Conservation (phyloP, 2,888 invertebrate species). For the Brachynemurus nebulosus region DNA sequence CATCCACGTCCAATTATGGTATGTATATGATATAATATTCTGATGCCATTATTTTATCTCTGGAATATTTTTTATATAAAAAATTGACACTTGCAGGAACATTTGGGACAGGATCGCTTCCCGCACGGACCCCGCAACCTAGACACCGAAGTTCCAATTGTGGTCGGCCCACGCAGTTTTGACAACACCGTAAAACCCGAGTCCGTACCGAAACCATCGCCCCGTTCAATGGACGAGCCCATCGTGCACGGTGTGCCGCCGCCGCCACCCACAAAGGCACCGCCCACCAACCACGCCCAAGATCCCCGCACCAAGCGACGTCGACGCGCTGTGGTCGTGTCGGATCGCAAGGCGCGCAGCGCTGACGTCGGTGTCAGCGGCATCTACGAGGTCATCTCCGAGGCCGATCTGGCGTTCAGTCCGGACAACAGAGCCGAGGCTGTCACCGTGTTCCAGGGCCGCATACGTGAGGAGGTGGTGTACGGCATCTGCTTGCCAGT, state of each 20-base stretch:
- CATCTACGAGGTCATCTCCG: slow-evolving; percentile 80
- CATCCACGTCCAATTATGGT: slow-evolving; percentile 13
- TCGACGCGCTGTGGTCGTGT: slow-evolving; percentile 47
- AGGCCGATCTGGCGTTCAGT: slow-evolving; percentile 81
- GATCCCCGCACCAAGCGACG: slow-evolving; percentile 34
- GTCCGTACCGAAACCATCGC: neutral
- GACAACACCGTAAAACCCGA: slow-evolving; percentile 9
- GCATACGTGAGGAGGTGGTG: slow-evolving; percentile 77
- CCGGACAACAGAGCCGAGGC: slow-evolving; percentile 67
- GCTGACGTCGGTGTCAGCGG: slow-evolving; percentile 74
- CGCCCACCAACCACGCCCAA: slow-evolving; percentile 12
- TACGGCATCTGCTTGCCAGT: slow-evolving; percentile 87
- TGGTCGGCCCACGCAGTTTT: slow-evolving; percentile 38
- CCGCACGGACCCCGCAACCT: slow-evolving; percentile 66
- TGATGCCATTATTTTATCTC: neutral
- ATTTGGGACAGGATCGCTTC: slow-evolving; percentile 44
- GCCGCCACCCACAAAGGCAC: slow-evolving; percentile 11
- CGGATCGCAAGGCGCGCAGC: slow-evolving; percentile 61
- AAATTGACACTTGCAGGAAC: slow-evolving; percentile 26
- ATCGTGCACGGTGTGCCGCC: neutral
- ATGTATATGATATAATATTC: too few species aligned
- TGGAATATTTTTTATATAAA: neutral
- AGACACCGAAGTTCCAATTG: slow-evolving; percentile 39
- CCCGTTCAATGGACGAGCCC: neutral
- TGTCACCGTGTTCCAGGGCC: slow-evolving; percentile 76